These are phyloP conservation scores for Drosophila arizonae DNA, from an alignment of 1,140 invertebrate species.

Conservation along the genomic window DNA sequence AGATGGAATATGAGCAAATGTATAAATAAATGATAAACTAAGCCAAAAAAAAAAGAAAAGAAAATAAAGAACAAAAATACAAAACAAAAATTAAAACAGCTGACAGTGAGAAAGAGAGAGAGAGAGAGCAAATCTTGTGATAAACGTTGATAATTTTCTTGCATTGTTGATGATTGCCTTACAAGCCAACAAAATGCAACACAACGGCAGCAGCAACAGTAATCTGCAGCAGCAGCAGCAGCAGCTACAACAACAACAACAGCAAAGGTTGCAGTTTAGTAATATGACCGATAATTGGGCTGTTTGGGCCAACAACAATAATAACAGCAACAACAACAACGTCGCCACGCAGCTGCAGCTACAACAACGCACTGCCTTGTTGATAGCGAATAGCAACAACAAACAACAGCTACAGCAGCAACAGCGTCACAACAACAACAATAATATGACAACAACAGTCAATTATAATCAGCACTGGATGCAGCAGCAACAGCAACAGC, in stretches of 20 bases:
- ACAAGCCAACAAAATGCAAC: constrained; percentile 71
- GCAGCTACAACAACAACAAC: constrained; percentile 39
- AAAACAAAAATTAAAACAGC: constrained; percentile 8
- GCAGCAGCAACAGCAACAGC: constrained; percentile 47
- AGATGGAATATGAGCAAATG: constrained; percentile 2
- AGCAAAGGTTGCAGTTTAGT: constrained; percentile 14
- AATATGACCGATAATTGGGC: constrained; percentile 55
- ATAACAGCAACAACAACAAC: constrained; percentile 24
- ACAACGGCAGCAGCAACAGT: constrained; percentile 50
- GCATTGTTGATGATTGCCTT: constrained; percentile 72
- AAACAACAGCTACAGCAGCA: constrained; percentile 40
- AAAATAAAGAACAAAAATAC: constrained; percentile 25
- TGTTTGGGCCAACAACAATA: constrained; percentile 50
- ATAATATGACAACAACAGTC: constrained; percentile 30
- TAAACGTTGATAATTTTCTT: constrained; percentile 70
- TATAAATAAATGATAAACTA: constrained; percentile 20
- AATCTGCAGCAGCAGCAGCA: constrained; percentile 51
- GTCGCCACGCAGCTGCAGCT: constrained; percentile 53
- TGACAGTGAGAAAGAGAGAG: constrained; percentile 2
- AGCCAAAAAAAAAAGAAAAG: constrained; percentile 25
- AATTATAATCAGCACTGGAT: constrained; percentile 47
- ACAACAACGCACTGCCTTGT: constrained; percentile 42
- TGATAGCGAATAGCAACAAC: constrained; percentile 53
- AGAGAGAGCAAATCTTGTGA: constrained; percentile 54
- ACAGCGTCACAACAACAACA: constrained; percentile 51